Evolutionary conservation across 1,140 invertebrate genomes (phyloP).

Genomic region (Psix sp.): DNA sequence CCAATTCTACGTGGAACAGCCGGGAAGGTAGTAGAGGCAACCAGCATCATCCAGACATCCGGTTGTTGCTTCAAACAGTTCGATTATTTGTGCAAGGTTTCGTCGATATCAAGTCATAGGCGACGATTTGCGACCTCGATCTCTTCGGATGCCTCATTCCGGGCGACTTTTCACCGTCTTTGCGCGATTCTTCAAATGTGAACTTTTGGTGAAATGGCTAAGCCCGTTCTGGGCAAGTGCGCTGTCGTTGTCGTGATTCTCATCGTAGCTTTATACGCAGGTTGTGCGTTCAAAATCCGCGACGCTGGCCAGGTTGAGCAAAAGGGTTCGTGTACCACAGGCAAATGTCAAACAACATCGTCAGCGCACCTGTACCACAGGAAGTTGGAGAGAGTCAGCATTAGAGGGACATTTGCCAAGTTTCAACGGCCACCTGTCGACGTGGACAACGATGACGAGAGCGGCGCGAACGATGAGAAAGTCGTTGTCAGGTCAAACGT

Average conservation of each 20-base stretch:
- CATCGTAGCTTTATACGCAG: constrained; percentile 58
- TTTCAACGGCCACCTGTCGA: constrained; percentile 65
- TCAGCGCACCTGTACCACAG: constrained; percentile 42
- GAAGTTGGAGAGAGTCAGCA: constrained; percentile 55
- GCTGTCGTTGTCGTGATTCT: constrained; percentile 56
- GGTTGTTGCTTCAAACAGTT: constrained; percentile 38
- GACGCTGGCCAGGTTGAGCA: constrained; percentile 55
- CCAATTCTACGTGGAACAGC: constrained; percentile 71
- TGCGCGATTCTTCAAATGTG: constrained; percentile 62
- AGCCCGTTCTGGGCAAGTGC: constrained; percentile 69
- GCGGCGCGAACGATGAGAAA: constrained; percentile 3
- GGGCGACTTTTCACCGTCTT: constrained; percentile 1
- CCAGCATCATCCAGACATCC: constrained; percentile 49
- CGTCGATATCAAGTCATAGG: background rate
- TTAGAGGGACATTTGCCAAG: constrained; percentile 54
- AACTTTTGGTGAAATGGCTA: constrained; percentile 67
- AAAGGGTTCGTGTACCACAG: constrained; percentile 47
- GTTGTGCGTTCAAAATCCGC: constrained; percentile 70
- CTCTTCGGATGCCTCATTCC: background rate
- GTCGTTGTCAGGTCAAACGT: constrained; percentile 5
- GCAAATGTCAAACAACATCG: constrained; percentile 61
- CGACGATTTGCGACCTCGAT: background rate
- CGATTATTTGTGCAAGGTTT: constrained; percentile 1
- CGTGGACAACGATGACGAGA: constrained; percentile 12
- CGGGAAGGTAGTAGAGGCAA: constrained; percentile 44